phyloP scores from a whole-genome alignment of 2,113 vertebrate species.

The Amia ocellicauda region DNA sequence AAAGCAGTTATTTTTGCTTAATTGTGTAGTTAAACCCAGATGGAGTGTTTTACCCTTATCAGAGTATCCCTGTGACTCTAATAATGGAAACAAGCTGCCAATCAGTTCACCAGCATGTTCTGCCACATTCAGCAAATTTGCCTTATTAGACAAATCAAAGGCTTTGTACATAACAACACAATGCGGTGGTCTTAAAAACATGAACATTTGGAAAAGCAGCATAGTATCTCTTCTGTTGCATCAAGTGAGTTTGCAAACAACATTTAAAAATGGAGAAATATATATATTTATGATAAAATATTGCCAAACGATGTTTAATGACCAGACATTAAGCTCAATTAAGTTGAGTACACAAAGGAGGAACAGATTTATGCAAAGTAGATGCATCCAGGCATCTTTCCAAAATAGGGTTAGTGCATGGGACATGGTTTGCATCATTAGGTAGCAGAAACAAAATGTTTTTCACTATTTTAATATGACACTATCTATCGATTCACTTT shows the following conservation, averaged over 20 bases:
- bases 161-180: constrained; percentile 30
- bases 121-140: constrained; percentile 41
- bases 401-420: constrained; percentile 20
- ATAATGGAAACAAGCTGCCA: constrained; percentile 56
- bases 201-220: constrained; percentile 47
- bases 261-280: constrained; percentile 39
- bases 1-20: constrained; percentile 25
- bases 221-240: constrained; percentile 41
- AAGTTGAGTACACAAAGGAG: constrained; percentile 30
- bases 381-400: constrained; percentile 28
- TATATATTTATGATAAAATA: too few relatives aligned
- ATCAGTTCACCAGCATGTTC: constrained; percentile 42
- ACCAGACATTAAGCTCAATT: constrained; percentile 43
- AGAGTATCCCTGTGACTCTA: constrained; percentile 38
- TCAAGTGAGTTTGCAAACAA: constrained; percentile 39
- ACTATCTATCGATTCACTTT: too few relatives aligned
- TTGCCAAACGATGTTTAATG: constrained; percentile 40
- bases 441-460: too few relatives aligned
- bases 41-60: constrained; percentile 44
- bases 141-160: constrained; percentile 30
- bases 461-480: too few relatives aligned
- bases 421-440: constrained; percentile 13
- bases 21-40: constrained; percentile 48
- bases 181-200: constrained; percentile 37
- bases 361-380: constrained; percentile 44